Base-by-base conservation (phyloP, 2,888 invertebrate species). In the Operophtera brumata region DNA sequence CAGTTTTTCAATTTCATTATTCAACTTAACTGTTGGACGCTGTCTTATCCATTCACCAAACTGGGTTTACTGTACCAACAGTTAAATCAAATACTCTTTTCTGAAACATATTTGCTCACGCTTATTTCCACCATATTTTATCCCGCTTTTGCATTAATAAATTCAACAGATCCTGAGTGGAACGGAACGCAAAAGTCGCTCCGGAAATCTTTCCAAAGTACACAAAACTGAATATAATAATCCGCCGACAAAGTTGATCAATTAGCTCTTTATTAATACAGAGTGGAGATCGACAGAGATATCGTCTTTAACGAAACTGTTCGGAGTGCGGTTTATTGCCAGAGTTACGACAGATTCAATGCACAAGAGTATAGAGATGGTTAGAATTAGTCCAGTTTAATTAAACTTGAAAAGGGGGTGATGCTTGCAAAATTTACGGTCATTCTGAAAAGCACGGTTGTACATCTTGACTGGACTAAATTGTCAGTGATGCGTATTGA, bases 201-300 rank as follows among this genome's bases (percentile, higher is more conserved):
- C 43, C 42, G 34, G 37, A 35, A 54, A 57, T 49, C 46, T 59
- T 50, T 48, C 40, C 36, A 57, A 53, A 59, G 53, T 55, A 59
- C 48, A 57, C 57, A 57, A 53, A 55, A 55, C 49, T 37, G 49
- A 59, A 54, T 55, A 62, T 48, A 58, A 57, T 55, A 52, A 58
- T 58, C 51, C 47, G 39, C 42, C 53, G 52, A 30, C 55, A 54
- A 71, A 70, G 62, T 71, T 69, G 69, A 73, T 72, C 68, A 69
- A 71, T 72, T 72, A 69, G 63, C 66, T 67, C 73, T 73, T 71
- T 74, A 77, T 77, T 75, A 78, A 75, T 76, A 72, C 71, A 73
- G 67, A 79, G 77, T 71, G 65, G 65, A 73, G 72, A 67, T 39
- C 43, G 42, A 30, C 39, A 57, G 64, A 68, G 65, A 63, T 69